Evolutionary conservation across 2,797 vertebrate genomes (phyloP).

Genomic region (Odontamblyopus rebecca): DNA sequence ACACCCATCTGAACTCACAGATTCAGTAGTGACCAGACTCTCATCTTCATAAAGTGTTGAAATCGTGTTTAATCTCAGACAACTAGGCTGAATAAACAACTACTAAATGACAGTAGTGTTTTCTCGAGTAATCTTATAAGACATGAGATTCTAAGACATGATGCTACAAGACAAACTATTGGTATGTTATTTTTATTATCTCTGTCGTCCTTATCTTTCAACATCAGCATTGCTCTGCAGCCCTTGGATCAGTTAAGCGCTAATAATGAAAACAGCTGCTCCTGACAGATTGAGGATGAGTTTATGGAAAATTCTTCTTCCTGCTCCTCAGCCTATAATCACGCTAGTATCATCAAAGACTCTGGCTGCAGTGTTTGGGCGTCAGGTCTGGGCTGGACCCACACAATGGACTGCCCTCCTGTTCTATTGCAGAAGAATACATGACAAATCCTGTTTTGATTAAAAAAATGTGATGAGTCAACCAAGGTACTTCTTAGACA

Average conservation of each 20-base stretch:
- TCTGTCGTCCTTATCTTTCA: constrained; percentile 6
- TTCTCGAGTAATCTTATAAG: too few relatives aligned
- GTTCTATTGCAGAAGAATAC: constrained; percentile 15
- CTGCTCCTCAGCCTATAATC: constrained; percentile 51
- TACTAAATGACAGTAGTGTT: too few relatives aligned
- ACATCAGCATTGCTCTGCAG: neutral
- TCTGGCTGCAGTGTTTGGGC: constrained; percentile 35
- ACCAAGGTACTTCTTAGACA: neutral
- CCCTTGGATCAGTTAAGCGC: constrained; percentile 41
- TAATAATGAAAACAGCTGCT: constrained; percentile 47
- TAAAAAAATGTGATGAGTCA: constrained; percentile 11
- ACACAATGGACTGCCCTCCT: constrained; percentile 26
- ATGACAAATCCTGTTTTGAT: constrained; percentile 23
- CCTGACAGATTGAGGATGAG: constrained; percentile 38
- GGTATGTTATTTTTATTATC: neutral
- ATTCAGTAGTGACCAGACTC: too few relatives aligned
- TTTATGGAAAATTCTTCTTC: constrained; percentile 45
- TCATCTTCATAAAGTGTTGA: too few relatives aligned
- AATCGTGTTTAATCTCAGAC: too few relatives aligned
- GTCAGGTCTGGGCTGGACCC: constrained; percentile 47
- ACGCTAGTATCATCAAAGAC: constrained; percentile 49
- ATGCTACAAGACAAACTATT: neutral
- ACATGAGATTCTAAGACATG: neutral
- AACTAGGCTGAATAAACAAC: too few relatives aligned
- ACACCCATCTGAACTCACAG: too few relatives aligned